These are phyloP conservation scores for Pseudomugil gertrudae DNA, from an alignment of 2,797 vertebrate genomes.

Conservation along the genomic window DNA sequence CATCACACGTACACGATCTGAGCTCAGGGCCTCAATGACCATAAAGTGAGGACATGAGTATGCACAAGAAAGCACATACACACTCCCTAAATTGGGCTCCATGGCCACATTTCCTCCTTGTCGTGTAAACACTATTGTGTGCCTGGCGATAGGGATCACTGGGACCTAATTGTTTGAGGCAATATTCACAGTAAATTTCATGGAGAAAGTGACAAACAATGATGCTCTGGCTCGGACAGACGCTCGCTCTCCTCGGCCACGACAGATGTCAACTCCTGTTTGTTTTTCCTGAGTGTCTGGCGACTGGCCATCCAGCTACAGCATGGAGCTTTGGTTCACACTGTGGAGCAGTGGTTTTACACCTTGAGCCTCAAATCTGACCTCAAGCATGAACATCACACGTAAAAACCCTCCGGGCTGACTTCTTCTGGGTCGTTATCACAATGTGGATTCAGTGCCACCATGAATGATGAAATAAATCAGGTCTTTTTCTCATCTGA, in stretches of 20 bases:
- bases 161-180: conserved; percentile 80
- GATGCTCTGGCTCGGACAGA: conserved; percentile 41
- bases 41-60: conserved; percentile 26
- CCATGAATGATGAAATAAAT: no score
- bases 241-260: conserved; percentile 30
- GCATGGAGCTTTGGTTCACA: conserved; percentile 19
- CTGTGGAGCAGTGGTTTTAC: background rate
- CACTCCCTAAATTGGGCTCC: conserved; percentile 71
- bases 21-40: conserved; percentile 10
- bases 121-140: conserved; percentile 85
- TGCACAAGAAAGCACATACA: conserved; percentile 53
- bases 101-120: conserved; percentile 79
- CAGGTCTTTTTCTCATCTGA: background rate
- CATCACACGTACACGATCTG: background rate
- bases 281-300: conserved; percentile 57
- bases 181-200: conserved; percentile 72
- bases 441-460: background rate
- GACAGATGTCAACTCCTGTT: conserved; percentile 51
- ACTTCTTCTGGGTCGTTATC: background rate
- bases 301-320: conserved; percentile 25
- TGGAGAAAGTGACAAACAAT: conserved; percentile 83
- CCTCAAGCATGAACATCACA: background rate
- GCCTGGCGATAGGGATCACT: conserved; percentile 77
- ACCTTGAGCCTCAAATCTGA: background rate
- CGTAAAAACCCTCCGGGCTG: no score